These are phyloP conservation scores for Oscheius sp. DNA, from an alignment of 2,888 invertebrate species.

Conservation along the genomic window DNA sequence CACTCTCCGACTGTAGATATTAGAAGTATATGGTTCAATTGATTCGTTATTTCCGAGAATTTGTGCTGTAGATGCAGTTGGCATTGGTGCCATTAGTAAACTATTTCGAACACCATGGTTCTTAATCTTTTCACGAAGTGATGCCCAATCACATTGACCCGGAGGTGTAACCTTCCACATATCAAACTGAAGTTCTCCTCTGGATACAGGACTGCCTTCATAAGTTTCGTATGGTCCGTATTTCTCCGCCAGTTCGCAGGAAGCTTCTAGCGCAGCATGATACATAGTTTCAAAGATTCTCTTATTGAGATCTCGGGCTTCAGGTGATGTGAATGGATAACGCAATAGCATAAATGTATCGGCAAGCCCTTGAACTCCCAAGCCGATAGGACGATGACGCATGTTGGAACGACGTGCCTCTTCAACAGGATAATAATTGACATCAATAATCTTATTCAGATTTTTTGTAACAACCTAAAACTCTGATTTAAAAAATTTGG, in stretches of 20 bases:
- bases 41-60: constrained; percentile 99
- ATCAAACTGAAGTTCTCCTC: constrained; percentile 94
- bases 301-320: constrained; percentile 87
- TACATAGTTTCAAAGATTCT: constrained; percentile 98
- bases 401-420: constrained; percentile 86
- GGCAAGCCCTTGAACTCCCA: constrained; percentile 91
- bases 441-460: constrained; percentile 94
- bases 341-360: constrained; percentile 95
- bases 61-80: constrained; percentile 97
- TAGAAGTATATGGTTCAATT: constrained; percentile 96
- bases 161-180: constrained; percentile 88
- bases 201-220: constrained; percentile 89
- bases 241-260: constrained; percentile 89
- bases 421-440: constrained; percentile 92
- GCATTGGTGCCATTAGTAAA: constrained; percentile 94
- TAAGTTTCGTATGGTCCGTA: constrained; percentile 87
- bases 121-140: constrained; percentile 85
- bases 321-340: constrained; percentile 88
- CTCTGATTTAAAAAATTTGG: not conserved
- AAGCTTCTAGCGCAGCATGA: constrained; percentile 94
- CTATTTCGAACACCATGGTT: constrained; percentile 92
- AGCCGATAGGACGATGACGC: constrained; percentile 81
- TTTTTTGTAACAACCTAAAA: constrained; percentile 84
- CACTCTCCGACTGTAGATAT: constrained; percentile 92
- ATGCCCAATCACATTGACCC: constrained; percentile 85